Evolutionary conservation across 2,888 invertebrate genomes (phyloP).

Genomic region (Ophion ellenae): DNA sequence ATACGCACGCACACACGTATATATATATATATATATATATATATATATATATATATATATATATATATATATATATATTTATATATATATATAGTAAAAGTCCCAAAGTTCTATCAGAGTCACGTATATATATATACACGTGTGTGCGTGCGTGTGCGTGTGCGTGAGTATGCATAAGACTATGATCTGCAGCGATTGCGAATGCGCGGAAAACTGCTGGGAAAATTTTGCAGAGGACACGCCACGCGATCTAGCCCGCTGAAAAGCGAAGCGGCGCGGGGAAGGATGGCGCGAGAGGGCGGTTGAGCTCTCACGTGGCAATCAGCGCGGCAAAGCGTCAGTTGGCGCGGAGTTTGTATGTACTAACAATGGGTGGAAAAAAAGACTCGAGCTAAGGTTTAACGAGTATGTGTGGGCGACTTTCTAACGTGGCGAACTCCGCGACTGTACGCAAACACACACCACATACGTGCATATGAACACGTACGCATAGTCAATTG

Average conservation of each 20-base stretch:
- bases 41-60: too few species aligned
- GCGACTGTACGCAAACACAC: constrained; percentile 7
- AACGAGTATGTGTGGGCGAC: constrained; percentile 63
- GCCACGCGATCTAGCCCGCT: neutral
- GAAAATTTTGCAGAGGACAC: constrained; percentile 45
- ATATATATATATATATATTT: too few species aligned
- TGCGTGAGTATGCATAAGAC: too few species aligned
- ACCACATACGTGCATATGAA: too few species aligned
- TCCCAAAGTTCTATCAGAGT: too few species aligned
- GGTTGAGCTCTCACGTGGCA: constrained; percentile 34
- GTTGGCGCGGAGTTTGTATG: constrained; percentile 32
- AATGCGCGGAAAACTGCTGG: constrained; percentile 52
- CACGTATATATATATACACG: neutral
- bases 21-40: too few species aligned
- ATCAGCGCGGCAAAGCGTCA: constrained; percentile 63
- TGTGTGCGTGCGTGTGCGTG: neutral
- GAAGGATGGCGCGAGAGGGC: neutral
- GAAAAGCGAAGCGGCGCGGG: constrained; percentile 5
- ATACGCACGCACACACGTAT: too few species aligned
- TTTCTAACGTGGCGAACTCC: constrained; percentile 64
- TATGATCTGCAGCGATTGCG: constrained; percentile 28
- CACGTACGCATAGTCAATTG: too few species aligned
- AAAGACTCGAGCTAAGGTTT: constrained; percentile 54
- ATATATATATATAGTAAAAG: too few species aligned
- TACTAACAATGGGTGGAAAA: constrained; percentile 62